Percentiles rank a stretch among this genome's conserved stretches.
Evolutionary conservation across 2,888 invertebrate species (phyloP).

Genomic region (Acronicta aceris): DNA sequence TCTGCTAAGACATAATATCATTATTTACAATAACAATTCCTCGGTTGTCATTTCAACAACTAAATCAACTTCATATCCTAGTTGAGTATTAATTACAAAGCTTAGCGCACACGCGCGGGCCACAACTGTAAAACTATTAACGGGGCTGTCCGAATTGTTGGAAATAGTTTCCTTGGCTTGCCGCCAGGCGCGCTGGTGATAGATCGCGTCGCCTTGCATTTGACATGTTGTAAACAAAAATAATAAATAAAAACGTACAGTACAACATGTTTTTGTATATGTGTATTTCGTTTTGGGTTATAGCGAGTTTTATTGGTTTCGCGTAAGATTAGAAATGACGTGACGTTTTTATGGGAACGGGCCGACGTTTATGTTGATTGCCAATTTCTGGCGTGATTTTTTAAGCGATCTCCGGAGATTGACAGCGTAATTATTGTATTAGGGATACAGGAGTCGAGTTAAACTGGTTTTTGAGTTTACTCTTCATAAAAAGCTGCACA

Average conservation of each 20-base stretch:
- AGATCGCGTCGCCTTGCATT: conserved; percentile 79
- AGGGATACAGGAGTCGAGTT: conserved; percentile 6
- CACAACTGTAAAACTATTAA: conserved; percentile 84
- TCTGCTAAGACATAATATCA: not conserved
- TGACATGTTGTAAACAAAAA: conserved; percentile 85
- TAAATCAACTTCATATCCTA: conserved; percentile 65
- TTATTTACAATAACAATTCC: conserved; percentile 13
- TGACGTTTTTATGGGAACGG: conserved; percentile 62
- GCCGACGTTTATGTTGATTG: conserved; percentile 67
- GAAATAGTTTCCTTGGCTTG: conserved; percentile 83
- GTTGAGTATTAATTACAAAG: conserved; percentile 79
- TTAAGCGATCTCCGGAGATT: conserved; percentile 39
- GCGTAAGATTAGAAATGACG: conserved; percentile 74
- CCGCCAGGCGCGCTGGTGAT: conserved; percentile 78
- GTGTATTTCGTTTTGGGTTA: conserved; percentile 75
- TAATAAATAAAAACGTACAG: conserved; percentile 76
- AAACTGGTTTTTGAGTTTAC: conserved; percentile 6
- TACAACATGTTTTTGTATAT: conserved; percentile 74
- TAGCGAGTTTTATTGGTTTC: conserved; percentile 79
- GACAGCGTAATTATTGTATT: conserved; percentile 44
- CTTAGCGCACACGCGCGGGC: conserved; percentile 70
- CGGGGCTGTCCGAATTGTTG: conserved; percentile 77
- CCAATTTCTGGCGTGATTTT: conserved; percentile 60
- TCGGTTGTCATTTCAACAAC: conserved; percentile 31
- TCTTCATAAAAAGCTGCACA: not conserved